Base-by-base conservation (phyloP, 2,113 vertebrate species). In the Euleptes europaea region DNA sequence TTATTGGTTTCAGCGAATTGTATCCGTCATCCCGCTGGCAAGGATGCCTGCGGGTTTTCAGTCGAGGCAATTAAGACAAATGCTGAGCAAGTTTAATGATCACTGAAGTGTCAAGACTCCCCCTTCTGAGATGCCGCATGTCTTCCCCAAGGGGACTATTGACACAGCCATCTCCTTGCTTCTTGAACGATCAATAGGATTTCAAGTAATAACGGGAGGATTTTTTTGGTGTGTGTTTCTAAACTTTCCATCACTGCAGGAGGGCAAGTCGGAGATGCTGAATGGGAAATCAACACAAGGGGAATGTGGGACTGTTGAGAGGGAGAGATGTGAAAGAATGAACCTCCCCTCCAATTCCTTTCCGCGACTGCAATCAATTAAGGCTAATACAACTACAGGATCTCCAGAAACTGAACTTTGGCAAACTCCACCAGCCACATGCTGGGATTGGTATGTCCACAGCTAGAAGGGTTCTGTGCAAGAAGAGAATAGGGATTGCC, bases 401-500 rank as follows among this genome's bases (percentile, higher is more conserved):
- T 90, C 88, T 77, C 67, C 21, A 71, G 21, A n/a, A 42, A 67
- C 0, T 0, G 65, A 2, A 11, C 1, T 19, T 6, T 60, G 71
- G 66, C 19, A 80, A 42, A 81, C 3, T 1, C 1, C 67, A 60
- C 21, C 47, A 79, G 66, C 33, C n/a, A 65, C 74, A 21, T 57
- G 26, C 80, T 86, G 71, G 3, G 1, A 6, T 0, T 0, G 49
- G 15, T 78, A 82, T 44, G 21, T 67, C 67, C 71, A 11, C 0
- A 1, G 17, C 0, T 82, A 69, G 84, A 69, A 82, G 65, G 0
- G 1, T 40, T 60, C 35, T 3, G 0, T 60, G 21, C 15, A 49
- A 15, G 17, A 54, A 28, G 9, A 47, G 19, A 21, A 40, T 4
- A 40, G 19, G 21, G 19, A 19, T 57, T 57, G 19, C 54, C 54